Base-by-base conservation (phyloP, 2,888 invertebrate genomes). In the Microctonus brassicae region DNA sequence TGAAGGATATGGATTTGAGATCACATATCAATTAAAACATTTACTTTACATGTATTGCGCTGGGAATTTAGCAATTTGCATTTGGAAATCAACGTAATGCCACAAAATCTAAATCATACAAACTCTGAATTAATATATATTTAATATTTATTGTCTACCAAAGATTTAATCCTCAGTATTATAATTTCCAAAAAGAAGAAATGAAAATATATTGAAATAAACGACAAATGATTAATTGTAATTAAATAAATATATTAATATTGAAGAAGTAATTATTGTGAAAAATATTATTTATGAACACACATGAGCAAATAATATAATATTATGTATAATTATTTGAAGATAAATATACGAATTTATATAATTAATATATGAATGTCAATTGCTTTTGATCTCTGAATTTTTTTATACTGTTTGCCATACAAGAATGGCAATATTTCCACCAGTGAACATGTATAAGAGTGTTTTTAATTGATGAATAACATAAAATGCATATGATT, bases 401-500 rank as follows among this genome's bases (percentile, higher is more conserved):
- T 13, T 52, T 36, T 26, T 60, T 62, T 68, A 55, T 68, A 82
- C 81, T 0, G 84, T 84, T 67, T 82, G 80, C 84, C 84, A 86
- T 68, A 84, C 81, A 55, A 85, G 78, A 22, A 81, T 81, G 36
- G 96, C 97, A 80, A 95, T 90, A 87, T 96, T 97, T 66, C 97
- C 97, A 73, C 94, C 97, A 84, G 97, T 97, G 88, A 93, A 97
- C 90, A 97, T 91, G 87, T 96, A 95, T 75, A 97, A 90, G 74
- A 97, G 91, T 79, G 94, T 94, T 85, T 94, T 95, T 73, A 94
- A 93, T 89, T 98, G 97, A 86, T 97, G 96, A 1, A 96, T 95
- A 73, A 97, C 92, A 87, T 97, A 96, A 88, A 97, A 97, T 58
- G 97, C 97, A 88, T 93, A 98, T 72, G 95, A 96, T 90, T 98